phyloP scores from a whole-genome alignment of 2,113 vertebrate species.

The Eclectus roratus region DNA sequence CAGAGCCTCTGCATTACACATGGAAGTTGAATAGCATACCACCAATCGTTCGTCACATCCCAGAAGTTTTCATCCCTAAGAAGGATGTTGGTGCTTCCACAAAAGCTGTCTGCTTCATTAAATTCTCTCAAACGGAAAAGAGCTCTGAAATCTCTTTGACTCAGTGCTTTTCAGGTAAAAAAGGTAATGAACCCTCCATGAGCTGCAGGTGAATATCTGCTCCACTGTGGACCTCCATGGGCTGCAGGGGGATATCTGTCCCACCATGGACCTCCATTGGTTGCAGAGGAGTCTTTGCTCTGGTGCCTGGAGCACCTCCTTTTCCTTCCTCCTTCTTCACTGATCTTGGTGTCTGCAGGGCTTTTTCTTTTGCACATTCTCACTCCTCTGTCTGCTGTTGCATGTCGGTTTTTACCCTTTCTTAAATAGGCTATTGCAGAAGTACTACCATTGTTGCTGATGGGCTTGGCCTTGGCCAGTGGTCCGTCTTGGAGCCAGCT shows the following conservation, averaged over 20 bases:
- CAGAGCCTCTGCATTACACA: background rate
- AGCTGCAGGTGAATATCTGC: background rate
- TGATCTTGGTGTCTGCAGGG: background rate
- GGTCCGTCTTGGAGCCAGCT: background rate
- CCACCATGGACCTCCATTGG: background rate
- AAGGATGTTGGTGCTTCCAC: fast-evolving
- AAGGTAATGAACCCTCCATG: background rate
- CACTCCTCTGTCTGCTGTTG: background rate
- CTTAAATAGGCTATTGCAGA: background rate
- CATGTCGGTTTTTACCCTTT: background rate
- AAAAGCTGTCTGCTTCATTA: background rate
- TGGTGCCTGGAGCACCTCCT: background rate
- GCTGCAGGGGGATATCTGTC: background rate
- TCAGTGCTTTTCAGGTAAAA: background rate
- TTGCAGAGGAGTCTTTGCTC: background rate
- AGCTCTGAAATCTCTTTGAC: background rate
- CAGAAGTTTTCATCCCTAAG: background rate
- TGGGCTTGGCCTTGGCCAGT: background rate
- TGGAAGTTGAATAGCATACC: background rate
- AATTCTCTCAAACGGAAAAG: background rate
- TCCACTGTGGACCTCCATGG: background rate
- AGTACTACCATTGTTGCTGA: fast-evolving
- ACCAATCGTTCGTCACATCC: fast-evolving
- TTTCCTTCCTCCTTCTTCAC: background rate
- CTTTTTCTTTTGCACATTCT: background rate